These are phyloP conservation scores for Brachionus calyciflorus DNA, from an alignment of 1,140 invertebrate species.

Conservation along the genomic window DNA sequence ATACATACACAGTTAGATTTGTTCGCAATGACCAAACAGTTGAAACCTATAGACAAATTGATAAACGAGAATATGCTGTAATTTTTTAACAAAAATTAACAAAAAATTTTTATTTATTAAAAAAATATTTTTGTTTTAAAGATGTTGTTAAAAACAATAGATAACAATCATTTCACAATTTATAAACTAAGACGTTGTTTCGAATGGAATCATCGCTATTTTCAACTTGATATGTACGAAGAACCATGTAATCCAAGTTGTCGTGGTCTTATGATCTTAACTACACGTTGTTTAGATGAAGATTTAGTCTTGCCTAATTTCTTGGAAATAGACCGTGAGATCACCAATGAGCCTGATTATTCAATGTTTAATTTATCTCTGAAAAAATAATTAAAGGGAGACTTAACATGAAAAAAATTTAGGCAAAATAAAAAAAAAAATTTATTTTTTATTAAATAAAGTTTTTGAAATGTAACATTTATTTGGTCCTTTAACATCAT, in stretches of 20 bases:
- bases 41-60: slow-evolving; percentile 31
- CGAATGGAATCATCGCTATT: slow-evolving; percentile 25
- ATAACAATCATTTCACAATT: slow-evolving; percentile 24
- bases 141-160: slow-evolving; percentile 1
- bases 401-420: too few species aligned
- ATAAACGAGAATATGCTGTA: slow-evolving; percentile 35
- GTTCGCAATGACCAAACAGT: slow-evolving; percentile 5
- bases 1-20: slow-evolving; percentile 26
- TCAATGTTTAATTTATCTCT: slow-evolving; percentile 37
- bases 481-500: slow-evolving; percentile 25
- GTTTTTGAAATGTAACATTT: slow-evolving; percentile 15
- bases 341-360: slow-evolving; percentile 16
- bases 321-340: slow-evolving; percentile 1
- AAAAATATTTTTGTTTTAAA: not conserved
- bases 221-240: slow-evolving; percentile 33
- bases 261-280: slow-evolving; percentile 4
- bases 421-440: too few species aligned
- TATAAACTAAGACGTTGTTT: slow-evolving; percentile 36
- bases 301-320: slow-evolving; percentile 17
- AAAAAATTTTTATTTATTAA: slow-evolving; percentile 33
- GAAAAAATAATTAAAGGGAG: too few species aligned
- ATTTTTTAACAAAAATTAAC: not conserved
- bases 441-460: slow-evolving; percentile 23
- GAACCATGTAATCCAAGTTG: slow-evolving; percentile 26
- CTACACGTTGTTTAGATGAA: slow-evolving; percentile 13